Evolutionary conservation across 2,797 vertebrate genomes (phyloP).

Genomic region (Monodelphis domestica): DNA sequence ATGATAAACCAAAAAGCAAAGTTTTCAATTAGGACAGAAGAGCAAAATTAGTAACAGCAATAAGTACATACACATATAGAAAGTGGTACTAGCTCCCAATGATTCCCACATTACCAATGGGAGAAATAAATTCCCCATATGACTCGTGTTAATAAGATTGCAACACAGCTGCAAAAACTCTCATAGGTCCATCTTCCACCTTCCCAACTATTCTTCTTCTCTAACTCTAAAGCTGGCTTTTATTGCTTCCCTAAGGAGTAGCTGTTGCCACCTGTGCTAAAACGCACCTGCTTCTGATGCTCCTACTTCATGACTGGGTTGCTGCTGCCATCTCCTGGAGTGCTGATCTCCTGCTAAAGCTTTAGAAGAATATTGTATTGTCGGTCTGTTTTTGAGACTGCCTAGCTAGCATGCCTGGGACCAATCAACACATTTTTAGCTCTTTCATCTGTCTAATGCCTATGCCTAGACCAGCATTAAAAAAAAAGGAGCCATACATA

Average conservation of each 20-base stretch:
- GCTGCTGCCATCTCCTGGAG: not conserved
- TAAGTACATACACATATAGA: not conserved
- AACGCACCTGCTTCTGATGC: not conserved
- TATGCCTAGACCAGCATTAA: not conserved
- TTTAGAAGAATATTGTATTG: not conserved
- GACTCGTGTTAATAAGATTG: not conserved
- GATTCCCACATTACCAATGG: not conserved
- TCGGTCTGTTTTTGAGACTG: not conserved
- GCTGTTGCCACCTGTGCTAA: not conserved
- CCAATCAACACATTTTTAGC: not conserved
- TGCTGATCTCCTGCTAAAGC: not conserved
- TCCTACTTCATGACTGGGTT: not conserved
- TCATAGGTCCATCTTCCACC: not conserved
- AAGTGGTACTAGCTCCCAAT: not conserved
- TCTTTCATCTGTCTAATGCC: not conserved
- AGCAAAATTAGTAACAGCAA: not conserved
- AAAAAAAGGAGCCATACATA: not conserved
- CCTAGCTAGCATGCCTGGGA: not conserved
- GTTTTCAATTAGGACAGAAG: not conserved
- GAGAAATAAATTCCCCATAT: not conserved
- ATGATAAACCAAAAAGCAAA: not conserved
- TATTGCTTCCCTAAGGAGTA: not conserved
- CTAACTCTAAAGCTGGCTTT: not conserved
- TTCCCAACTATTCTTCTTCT: not conserved
- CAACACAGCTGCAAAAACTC: not conserved